These are phyloP conservation scores for Ptychoptera albimana DNA, from an alignment of 2,888 invertebrate genomes.

Conservation along the genomic window DNA sequence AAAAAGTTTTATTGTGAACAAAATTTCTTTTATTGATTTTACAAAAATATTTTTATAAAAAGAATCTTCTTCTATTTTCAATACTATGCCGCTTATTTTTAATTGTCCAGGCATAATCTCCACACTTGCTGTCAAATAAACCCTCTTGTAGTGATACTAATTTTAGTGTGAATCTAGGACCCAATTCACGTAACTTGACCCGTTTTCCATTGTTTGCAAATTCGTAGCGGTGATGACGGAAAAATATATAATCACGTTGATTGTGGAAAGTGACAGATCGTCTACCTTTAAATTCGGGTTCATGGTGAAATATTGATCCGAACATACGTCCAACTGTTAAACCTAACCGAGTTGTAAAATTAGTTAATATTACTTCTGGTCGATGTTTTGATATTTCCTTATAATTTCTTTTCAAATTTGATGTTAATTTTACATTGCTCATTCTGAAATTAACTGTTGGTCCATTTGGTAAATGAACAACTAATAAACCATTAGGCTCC, in stretches of 20 bases:
- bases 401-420: slow-evolving; percentile 62
- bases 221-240: slow-evolving; percentile 93
- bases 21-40: background rate
- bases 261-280: slow-evolving; percentile 96
- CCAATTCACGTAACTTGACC: slow-evolving; percentile 76
- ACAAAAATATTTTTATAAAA: slow-evolving; percentile 42
- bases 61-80: slow-evolving; percentile 88
- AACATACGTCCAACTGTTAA: slow-evolving; percentile 82
- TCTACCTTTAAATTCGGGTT: slow-evolving; percentile 87
- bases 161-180: slow-evolving; percentile 90
- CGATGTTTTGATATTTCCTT: slow-evolving; percentile 72
- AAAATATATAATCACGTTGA: slow-evolving; percentile 97
- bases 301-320: slow-evolving; percentile 85
- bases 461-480: slow-evolving; percentile 90
- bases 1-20: background rate
- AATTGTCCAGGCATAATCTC: slow-evolving; percentile 94
- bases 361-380: slow-evolving; percentile 91
- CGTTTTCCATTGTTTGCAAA: slow-evolving; percentile 65
- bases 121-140: slow-evolving; percentile 91
- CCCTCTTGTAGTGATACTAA: slow-evolving; percentile 88
- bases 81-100: slow-evolving; percentile 80
- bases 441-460: slow-evolving; percentile 94
- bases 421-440: slow-evolving; percentile 80
- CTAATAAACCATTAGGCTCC: slow-evolving; percentile 79
- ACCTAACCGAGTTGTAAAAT: slow-evolving; percentile 90